These are phyloP conservation scores for Oreochromis niloticus DNA, from an alignment of 2,113 vertebrate species.

Conservation along the genomic window DNA sequence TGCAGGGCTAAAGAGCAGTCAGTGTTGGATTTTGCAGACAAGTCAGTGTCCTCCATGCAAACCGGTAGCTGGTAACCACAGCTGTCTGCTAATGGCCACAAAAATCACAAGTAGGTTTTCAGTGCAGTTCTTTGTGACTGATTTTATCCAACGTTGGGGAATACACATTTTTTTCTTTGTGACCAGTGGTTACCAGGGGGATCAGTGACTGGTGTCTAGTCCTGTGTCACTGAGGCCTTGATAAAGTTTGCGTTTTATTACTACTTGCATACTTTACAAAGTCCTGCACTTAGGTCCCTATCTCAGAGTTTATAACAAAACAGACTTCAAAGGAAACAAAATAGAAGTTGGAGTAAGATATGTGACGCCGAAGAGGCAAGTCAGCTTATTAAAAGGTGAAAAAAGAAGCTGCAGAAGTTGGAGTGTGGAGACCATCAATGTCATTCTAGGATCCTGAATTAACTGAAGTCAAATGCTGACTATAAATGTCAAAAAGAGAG, in stretches of 20 bases:
- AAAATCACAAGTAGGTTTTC: background rate
- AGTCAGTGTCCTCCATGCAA: background rate
- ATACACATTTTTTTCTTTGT: background rate
- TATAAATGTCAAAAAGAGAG: background rate
- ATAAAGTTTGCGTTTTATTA: rapidly evolving
- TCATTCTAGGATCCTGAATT: background rate
- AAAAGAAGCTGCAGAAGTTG: background rate
- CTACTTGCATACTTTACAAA: background rate
- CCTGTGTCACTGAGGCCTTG: background rate
- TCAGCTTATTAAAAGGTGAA: background rate
- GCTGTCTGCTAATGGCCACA: background rate
- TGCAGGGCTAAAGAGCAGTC: background rate
- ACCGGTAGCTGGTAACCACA: background rate
- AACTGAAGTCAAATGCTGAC: background rate
- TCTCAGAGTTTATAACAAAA: background rate
- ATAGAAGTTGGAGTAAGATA: background rate
- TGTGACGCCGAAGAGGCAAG: background rate
- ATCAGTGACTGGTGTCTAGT: background rate
- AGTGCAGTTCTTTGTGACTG: background rate
- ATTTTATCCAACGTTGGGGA: background rate
- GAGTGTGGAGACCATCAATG: background rate
- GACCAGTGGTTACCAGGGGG: background rate
- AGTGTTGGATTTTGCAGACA: background rate
- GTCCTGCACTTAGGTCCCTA: background rate
- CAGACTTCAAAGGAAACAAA: background rate